Evolutionary conservation across 2,113 vertebrate species (phyloP).

Genomic region (Pseudorhombus dupliciocellatus): DNA sequence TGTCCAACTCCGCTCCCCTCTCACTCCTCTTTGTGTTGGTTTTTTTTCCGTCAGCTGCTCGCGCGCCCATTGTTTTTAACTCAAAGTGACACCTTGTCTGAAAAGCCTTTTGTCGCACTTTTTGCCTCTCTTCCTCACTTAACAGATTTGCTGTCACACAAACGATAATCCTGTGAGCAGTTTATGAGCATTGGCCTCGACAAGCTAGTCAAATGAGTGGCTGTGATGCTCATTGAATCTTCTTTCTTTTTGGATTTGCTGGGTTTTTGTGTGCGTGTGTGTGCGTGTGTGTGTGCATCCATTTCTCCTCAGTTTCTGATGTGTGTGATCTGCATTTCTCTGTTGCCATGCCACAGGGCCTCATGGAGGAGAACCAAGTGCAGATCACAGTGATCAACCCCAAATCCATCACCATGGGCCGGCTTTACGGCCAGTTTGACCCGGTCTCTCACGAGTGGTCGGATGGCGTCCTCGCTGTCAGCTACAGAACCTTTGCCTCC

Average conservation of each 20-base stretch:
- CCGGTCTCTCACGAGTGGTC: conserved; percentile 92
- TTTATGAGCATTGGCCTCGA: conserved; percentile 23
- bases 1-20: conserved; percentile 26
- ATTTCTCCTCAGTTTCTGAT: conserved; percentile 7
- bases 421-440: conserved; percentile 92
- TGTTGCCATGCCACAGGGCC: conserved; percentile 73
- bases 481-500: conserved; percentile 86
- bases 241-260: conserved; percentile 16
- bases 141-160: conserved; percentile 22
- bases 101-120: conserved; percentile 29
- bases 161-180: conserved; percentile 23
- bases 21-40: background rate
- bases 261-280: background rate
- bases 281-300: background rate
- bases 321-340: background rate
- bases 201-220: conserved; percentile 24
- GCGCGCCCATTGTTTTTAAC: conserved; percentile 46
- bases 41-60: conserved; percentile 9
- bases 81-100: conserved; percentile 52
- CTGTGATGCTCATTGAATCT: background rate
- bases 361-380: conserved; percentile 92
- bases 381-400: conserved; percentile 92
- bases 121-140: conserved; percentile 28
- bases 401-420: conserved; percentile 92
- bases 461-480: conserved; percentile 89